phyloP scores from a whole-genome alignment of 2,797 vertebrate genomes.

The Zalophus californianus region DNA sequence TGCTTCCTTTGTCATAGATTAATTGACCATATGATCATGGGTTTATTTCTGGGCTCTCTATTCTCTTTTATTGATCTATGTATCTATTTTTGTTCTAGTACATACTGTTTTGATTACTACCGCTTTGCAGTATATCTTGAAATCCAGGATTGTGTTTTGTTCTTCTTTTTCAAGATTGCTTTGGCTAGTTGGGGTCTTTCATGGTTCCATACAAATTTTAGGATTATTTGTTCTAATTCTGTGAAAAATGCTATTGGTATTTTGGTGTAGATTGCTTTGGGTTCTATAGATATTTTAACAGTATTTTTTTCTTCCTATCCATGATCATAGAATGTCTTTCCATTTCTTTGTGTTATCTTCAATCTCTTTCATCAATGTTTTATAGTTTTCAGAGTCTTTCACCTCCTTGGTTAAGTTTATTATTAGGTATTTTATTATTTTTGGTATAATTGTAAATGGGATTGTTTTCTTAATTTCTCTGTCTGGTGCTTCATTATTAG shows the following conservation, averaged over 20 bases:
- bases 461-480: background rate
- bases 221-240: background rate
- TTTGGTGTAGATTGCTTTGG: background rate
- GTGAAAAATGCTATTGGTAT: background rate
- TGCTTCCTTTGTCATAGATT: background rate
- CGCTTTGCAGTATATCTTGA: background rate
- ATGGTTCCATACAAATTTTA: background rate
- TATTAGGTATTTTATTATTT: background rate
- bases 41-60: background rate
- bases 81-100: background rate
- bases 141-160: background rate
- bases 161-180: background rate
- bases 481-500: background rate
- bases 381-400: background rate
- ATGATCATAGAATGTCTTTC: background rate
- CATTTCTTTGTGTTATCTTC: background rate
- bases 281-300: background rate
- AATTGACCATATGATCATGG: background rate
- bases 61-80: background rate
- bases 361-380: background rate
- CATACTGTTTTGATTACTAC: background rate
- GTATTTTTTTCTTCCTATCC: background rate
- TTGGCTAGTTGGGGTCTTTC: background rate
- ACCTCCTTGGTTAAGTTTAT: background rate
- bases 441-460: background rate